phyloP scores from a whole-genome alignment of 1,140 invertebrate species.

The Drosophila parabipectinata region DNA sequence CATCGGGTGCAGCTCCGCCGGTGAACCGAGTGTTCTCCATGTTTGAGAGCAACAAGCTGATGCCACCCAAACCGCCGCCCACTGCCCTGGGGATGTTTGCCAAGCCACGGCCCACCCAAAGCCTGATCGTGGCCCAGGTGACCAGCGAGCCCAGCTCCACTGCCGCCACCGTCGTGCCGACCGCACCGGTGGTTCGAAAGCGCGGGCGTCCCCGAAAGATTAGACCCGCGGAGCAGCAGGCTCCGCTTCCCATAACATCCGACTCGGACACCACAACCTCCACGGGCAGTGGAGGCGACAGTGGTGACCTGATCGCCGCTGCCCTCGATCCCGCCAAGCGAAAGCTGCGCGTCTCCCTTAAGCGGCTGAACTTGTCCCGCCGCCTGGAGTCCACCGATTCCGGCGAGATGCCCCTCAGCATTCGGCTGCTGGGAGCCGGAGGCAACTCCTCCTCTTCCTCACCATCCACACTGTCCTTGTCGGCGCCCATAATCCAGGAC shows the following conservation, averaged over 20 bases:
- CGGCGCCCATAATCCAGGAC: slow-evolving; percentile 20
- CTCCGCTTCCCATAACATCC: background rate
- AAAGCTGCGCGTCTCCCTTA: slow-evolving; percentile 58
- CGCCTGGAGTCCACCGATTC: slow-evolving; percentile 44
- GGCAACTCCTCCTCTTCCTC: slow-evolving; percentile 13
- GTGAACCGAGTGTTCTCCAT: slow-evolving; percentile 44
- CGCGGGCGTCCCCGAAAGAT: slow-evolving; percentile 46
- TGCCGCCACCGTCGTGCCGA: background rate
- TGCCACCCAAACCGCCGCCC: slow-evolving; percentile 9
- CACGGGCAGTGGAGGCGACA: slow-evolving; percentile 13
- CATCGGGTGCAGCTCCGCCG: background rate
- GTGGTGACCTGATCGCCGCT: background rate
- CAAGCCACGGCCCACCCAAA: slow-evolving; percentile 54
- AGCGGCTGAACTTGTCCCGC: slow-evolving; percentile 44
- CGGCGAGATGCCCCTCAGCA: slow-evolving; percentile 15
- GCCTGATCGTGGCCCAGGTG: slow-evolving; percentile 65
- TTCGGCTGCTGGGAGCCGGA: slow-evolving; percentile 4
- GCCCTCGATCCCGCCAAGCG: background rate
- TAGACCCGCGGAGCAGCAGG: background rate
- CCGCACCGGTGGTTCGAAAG: slow-evolving; percentile 3
- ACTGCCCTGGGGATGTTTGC: slow-evolving; percentile 50
- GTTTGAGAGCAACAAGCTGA: slow-evolving; percentile 27
- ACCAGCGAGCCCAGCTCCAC: slow-evolving; percentile 36
- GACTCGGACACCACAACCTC: slow-evolving; percentile 54
- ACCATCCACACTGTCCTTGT: slow-evolving; percentile 14